Conservation (phyloP, 1,140 invertebrate species). For the Ceratina calcarata region DNA sequence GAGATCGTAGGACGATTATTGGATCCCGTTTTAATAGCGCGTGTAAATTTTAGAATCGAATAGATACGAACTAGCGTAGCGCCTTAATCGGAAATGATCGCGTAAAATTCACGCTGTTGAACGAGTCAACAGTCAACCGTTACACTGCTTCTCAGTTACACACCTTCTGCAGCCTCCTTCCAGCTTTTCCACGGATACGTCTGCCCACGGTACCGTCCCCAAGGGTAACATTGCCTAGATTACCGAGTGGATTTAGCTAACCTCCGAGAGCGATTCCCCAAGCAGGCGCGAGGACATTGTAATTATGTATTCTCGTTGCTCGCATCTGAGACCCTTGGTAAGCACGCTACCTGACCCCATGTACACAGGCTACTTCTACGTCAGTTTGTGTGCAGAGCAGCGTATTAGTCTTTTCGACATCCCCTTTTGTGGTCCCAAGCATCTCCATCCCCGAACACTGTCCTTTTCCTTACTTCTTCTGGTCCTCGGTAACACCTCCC, state of each 20-base stretch:
- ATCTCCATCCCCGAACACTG: neutral
- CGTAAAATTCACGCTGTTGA: slow-evolving; percentile 25
- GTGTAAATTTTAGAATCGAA: slow-evolving; percentile 30
- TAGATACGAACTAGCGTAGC: neutral
- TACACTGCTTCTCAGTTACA: slow-evolving; percentile 4
- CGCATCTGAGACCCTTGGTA: slow-evolving; percentile 61
- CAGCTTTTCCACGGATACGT: slow-evolving; percentile 60
- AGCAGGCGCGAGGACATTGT: slow-evolving; percentile 65
- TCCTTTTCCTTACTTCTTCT: slow-evolving; percentile 27
- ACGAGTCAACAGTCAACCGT: neutral
- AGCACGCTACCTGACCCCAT: slow-evolving; percentile 31
- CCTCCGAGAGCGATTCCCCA: slow-evolving; percentile 59
- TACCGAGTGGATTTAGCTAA: slow-evolving; percentile 65
- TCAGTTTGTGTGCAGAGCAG: slow-evolving; percentile 23
- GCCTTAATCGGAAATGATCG: slow-evolving; percentile 17
- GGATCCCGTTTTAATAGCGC: slow-evolving; percentile 10
- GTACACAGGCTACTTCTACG: slow-evolving; percentile 32
- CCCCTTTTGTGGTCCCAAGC: slow-evolving; percentile 46
- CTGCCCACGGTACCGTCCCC: slow-evolving; percentile 47
- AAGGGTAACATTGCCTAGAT: slow-evolving; percentile 66
- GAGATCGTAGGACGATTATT: slow-evolving; percentile 13
- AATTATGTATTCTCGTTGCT: slow-evolving; percentile 69
- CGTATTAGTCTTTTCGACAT: slow-evolving; percentile 54
- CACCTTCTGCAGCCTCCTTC: slow-evolving; percentile 50
- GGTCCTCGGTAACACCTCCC: slow-evolving; percentile 33